phyloP scores from a whole-genome alignment of 2,888 invertebrate genomes.

The Acanthosepion lycidas region DNA sequence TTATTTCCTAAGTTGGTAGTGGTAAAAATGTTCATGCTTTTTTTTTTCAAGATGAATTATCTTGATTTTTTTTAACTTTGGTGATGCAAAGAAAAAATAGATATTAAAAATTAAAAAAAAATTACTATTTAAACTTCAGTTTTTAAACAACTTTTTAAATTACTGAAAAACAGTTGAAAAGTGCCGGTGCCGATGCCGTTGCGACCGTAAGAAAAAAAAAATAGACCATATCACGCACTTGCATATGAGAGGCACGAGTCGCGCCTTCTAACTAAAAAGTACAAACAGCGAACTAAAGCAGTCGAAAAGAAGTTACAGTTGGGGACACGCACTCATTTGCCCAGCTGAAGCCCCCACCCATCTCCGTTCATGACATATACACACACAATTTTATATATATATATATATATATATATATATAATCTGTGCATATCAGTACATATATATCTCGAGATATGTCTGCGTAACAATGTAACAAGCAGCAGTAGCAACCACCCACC shows the following conservation, averaged over 20 bases:
- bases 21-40: no score
- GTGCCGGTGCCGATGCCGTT: background rate
- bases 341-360: background rate
- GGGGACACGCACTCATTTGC: background rate
- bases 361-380: background rate
- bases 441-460: background rate
- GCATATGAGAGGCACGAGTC: conserved; percentile 20
- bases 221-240: background rate
- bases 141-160: no score
- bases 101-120: no score
- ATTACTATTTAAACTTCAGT: no score
- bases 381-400: background rate
- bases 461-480: background rate
- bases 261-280: background rate
- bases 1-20: no score
- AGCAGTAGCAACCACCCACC: background rate
- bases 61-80: no score
- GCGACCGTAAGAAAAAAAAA: background rate
- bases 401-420: background rate
- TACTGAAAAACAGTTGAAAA: background rate
- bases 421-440: background rate
- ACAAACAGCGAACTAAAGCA: background rate
- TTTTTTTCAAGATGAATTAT: no score
- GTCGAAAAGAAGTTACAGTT: conserved; percentile 2
- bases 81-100: no score